Percentiles rank a stretch among this genome's conserved stretches.
phyloP scores from a whole-genome alignment of 92 coral and sea anemone genomes.

The Ricordea florida region DNA sequence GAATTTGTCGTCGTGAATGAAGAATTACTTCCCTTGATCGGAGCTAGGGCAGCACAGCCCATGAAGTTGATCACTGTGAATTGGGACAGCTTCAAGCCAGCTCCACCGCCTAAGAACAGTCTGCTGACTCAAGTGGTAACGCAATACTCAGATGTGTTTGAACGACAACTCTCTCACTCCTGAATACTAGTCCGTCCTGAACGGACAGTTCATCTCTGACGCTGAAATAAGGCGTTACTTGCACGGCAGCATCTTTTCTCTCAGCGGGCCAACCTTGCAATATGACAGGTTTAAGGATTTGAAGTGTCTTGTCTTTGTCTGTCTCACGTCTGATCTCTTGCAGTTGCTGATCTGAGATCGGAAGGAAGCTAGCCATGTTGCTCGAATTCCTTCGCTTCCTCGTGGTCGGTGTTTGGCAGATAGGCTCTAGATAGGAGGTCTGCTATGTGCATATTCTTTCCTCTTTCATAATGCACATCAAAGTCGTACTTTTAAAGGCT shows the following conservation, averaged over 20 bases:
- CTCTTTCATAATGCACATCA: conserved; percentile 14
- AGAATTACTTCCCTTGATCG: too few relatives aligned
- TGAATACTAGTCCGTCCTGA: not conserved
- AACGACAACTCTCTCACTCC: not conserved
- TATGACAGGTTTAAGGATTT: not conserved
- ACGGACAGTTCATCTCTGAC: not conserved
- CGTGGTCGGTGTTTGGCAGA: too few relatives aligned
- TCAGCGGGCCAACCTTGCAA: conserved; percentile 7
- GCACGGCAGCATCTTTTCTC: not conserved
- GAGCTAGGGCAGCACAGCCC: too few relatives aligned
- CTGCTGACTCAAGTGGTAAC: too few relatives aligned
- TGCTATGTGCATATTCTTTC: conserved; percentile 7
- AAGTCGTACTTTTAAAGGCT: conserved; percentile 7
- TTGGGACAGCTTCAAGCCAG: too few relatives aligned
- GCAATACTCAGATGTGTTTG: too few relatives aligned
- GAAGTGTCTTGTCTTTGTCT: not conserved
- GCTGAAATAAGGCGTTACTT: not conserved
- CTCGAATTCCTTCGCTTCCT: conserved; percentile 2
- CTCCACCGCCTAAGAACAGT: too few relatives aligned
- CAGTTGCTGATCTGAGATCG: conserved; percentile 1
- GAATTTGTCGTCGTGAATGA: too few relatives aligned
- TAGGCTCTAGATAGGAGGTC: conserved; percentile 2
- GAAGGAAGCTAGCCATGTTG: not conserved
- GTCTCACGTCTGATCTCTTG: not conserved
- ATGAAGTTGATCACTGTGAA: too few relatives aligned